Base-by-base conservation (phyloP, 1,140 invertebrate species). In the Drosophila nebulosa region DNA sequence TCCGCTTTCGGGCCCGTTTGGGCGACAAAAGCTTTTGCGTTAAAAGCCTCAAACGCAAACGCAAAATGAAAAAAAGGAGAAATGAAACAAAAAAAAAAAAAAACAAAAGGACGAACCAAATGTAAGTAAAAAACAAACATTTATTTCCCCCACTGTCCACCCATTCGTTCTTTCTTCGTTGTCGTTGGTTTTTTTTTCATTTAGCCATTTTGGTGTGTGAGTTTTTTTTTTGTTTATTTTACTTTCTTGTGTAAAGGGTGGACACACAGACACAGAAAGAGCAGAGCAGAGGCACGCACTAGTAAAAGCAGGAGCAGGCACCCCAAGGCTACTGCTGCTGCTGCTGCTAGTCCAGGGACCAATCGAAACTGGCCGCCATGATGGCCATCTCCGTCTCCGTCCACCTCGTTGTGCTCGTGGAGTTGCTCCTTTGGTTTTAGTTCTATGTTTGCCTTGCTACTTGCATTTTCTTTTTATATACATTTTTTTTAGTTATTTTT, bases 381-480 rank as follows among this genome's bases (percentile, higher is more conserved):
- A 60, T 66, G 70, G 63, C 55, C 55, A 62, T 14, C 22, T 53
- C 59, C 66, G 18, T 9, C 70, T 30, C n/a, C 53, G 42, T 4
- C 27, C 4, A 14, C 22, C 18, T 27, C n/a, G 46, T 32, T 55
- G 10, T 67, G 22, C 4, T n/a, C 10, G 18, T 27, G 12, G 46
- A 22, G 30, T 18, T 53, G 56, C 58, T 69, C 56, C 63, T 69
- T 59, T 39, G 60, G 50, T 39, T 39, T 64, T 61, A 42, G 59
- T 63, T 66, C 66, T 64, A 62, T 76, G 73, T 77, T 77, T 80
- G 80, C 80, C 81, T 77, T 86, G 63, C 39, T 80, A 79, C 80
- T 84, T 84, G 80, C 81, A 74, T 74, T 84, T 79, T 61, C 71
- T 74, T 85, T 85, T 85, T 86, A 85, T 86, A 81, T 86, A 85